phyloP scores from a whole-genome alignment of 2,113 vertebrate genomes.

The Hassar affinis region DNA sequence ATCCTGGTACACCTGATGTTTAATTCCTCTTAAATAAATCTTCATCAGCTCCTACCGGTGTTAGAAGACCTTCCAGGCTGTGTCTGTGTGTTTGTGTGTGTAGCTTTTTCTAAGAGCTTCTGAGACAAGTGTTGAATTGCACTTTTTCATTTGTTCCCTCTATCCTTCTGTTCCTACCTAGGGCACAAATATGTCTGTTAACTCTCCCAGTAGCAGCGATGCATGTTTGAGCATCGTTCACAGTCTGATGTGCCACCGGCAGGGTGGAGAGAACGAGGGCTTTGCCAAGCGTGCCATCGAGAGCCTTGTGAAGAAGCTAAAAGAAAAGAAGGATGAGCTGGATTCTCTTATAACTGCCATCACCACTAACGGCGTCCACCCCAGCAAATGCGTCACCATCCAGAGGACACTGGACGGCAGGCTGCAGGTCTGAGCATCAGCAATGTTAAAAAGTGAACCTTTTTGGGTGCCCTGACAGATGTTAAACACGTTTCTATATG shows the following conservation, averaged over 20 bases:
- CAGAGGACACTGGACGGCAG: constrained; percentile 83
- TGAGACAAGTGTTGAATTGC: neutral
- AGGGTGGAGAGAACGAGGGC: constrained; percentile 79
- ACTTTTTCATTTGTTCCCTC: neutral
- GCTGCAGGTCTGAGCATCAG: constrained; percentile 73
- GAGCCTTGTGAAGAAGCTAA: constrained; percentile 78
- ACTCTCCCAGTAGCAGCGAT: constrained; percentile 69
- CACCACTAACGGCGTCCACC: constrained; percentile 78
- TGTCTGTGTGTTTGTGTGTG: neutral
- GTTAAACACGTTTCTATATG: neutral
- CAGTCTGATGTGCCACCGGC: constrained; percentile 84
- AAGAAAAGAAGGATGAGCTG: constrained; percentile 83
- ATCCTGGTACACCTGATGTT: neutral
- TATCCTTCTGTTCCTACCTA: neutral
- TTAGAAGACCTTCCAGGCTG: neutral
- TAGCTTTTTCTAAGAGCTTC: no score
- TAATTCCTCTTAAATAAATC: neutral
- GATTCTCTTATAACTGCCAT: constrained; percentile 81
- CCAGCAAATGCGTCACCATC: constrained; percentile 84
- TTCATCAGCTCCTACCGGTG: neutral
- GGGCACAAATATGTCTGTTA: constrained; percentile 66
- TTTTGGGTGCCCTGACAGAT: neutral
- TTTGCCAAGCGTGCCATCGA: constrained; percentile 82
- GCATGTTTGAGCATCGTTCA: constrained; percentile 81
- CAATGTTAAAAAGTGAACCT: neutral